Percentiles rank a stretch among this genome's conserved stretches.
These are phyloP conservation scores for Cephalopholis sonnerati DNA, from an alignment of 2,113 vertebrate species.

Conservation along the genomic window DNA sequence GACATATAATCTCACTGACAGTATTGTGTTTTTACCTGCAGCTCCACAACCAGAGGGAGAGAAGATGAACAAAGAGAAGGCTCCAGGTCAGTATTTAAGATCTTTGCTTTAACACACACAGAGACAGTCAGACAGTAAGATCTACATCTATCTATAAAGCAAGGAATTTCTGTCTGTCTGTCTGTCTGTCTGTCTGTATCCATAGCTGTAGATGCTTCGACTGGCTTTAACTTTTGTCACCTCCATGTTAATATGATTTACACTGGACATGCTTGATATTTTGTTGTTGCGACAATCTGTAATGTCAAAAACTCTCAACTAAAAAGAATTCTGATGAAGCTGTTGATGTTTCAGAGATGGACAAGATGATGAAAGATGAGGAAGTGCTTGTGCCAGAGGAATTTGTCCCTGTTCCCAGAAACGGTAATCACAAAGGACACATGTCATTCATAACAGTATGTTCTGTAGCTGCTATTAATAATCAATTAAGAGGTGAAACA, in stretches of 20 bases:
- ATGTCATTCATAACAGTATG: not conserved
- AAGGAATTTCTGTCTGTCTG: too few species aligned
- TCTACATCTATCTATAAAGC: too few species aligned
- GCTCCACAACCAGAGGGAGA: slow-evolving; percentile 2
- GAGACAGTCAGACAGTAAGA: too few species aligned
- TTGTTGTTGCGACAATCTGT: not conserved
- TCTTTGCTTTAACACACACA: not conserved
- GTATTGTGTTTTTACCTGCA: slow-evolving; percentile 3
- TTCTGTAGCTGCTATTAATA: not conserved
- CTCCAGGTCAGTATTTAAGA: slow-evolving; percentile 19
- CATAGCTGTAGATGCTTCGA: too few species aligned
- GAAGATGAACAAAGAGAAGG: not conserved
- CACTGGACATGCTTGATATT: not conserved
- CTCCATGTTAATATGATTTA: not conserved
- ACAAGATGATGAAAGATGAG: not conserved
- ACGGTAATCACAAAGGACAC: not conserved
- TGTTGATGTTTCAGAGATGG: slow-evolving; percentile 10
- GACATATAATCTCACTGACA: not conserved
- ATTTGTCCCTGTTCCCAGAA: not conserved
- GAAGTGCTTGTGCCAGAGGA: not conserved
- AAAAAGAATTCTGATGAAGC: not conserved
- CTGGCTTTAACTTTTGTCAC: too few species aligned
- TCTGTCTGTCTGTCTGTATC: too few species aligned
- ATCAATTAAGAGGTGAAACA: not conserved
- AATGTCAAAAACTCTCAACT: not conserved